These are phyloP conservation scores for Sorex fumeus DNA, from an alignment of 2,113 vertebrate species.

Conservation along the genomic window DNA sequence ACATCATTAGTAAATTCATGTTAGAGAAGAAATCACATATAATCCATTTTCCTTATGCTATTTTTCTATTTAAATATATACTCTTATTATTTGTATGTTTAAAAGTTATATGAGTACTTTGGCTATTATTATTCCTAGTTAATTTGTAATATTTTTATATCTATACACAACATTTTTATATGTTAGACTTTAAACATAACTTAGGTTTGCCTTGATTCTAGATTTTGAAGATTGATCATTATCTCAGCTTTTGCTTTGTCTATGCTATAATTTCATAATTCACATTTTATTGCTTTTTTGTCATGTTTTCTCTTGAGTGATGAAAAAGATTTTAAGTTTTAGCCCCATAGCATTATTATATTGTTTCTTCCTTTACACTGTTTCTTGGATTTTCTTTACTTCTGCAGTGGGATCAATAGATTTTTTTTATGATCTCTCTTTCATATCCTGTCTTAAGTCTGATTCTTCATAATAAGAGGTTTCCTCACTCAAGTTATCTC, in stretches of 20 bases:
- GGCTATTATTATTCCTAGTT: background rate
- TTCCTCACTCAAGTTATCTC: background rate
- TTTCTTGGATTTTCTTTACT: background rate
- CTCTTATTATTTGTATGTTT: background rate
- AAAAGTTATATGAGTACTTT: background rate
- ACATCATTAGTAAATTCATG: background rate
- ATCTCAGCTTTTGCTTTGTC: background rate
- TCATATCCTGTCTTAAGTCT: background rate
- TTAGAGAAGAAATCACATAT: background rate
- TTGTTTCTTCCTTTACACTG: background rate
- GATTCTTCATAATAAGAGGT: background rate
- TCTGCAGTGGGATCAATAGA: background rate
- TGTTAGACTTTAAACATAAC: background rate
- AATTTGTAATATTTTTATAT: background rate
- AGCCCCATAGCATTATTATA: too few relatives aligned
- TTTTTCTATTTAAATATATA: background rate
- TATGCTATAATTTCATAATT: background rate
- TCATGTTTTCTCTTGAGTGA: background rate
- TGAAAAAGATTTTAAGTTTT: background rate
- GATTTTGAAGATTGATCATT: background rate
- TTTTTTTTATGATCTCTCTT: background rate
- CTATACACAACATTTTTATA: background rate
- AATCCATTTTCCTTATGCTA: background rate
- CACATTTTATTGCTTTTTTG: background rate
- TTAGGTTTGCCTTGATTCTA: background rate